These are phyloP conservation scores for Adineta ricciae DNA, from an alignment of 2,888 invertebrate genomes.

Conservation along the genomic window DNA sequence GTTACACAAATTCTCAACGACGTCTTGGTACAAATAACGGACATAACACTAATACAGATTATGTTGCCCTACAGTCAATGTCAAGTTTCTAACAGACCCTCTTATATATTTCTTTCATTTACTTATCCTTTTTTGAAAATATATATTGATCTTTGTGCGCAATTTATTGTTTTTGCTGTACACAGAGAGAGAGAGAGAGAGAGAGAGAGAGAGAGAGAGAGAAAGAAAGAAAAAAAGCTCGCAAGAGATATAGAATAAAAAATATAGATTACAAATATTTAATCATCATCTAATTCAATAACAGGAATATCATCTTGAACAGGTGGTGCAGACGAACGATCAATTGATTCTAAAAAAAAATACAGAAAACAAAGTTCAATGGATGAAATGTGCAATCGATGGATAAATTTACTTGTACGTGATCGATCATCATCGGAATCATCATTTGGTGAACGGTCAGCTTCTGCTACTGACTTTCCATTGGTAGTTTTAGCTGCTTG, in stretches of 20 bases:
- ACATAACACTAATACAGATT: too few relatives aligned
- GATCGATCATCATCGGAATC: slow-evolving; percentile 24
- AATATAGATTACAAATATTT: background rate
- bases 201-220: background rate
- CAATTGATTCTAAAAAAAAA: background rate
- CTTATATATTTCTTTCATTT: background rate
- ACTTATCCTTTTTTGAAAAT: background rate
- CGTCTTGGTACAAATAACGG: background rate
- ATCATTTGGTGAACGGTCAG: background rate
- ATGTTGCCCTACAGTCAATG: background rate
- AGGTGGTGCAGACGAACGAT: background rate
- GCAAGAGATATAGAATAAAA: background rate
- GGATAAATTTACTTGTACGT: background rate
- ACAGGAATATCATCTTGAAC: background rate
- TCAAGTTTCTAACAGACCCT: background rate
- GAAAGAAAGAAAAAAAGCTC: background rate
- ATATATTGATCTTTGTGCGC: background rate
- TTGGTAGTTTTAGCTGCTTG: background rate
- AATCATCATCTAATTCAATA: background rate
- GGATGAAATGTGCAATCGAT: too few relatives aligned
- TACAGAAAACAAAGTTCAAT: background rate
- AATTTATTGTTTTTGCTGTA: background rate
- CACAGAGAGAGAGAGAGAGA: background rate
- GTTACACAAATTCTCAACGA: background rate
- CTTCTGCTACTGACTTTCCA: background rate